These are phyloP conservation scores for Electrona antarctica DNA, from an alignment of 2,113 vertebrate species.

Conservation along the genomic window DNA sequence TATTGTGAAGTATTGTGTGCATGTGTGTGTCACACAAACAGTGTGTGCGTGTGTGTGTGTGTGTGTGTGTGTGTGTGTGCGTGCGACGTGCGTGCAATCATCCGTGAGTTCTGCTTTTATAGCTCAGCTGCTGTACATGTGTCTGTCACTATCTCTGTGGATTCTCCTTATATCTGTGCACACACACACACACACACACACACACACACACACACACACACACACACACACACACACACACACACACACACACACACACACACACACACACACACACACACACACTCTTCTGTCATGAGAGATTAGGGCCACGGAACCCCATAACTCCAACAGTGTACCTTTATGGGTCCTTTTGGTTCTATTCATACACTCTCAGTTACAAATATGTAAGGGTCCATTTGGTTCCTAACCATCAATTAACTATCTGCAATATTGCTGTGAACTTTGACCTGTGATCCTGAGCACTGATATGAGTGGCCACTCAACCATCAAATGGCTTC, in stretches of 20 bases:
- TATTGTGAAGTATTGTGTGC: no score
- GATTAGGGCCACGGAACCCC: no score
- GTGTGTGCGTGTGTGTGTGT: background rate
- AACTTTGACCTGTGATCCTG: slow-evolving; percentile 49
- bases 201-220: slow-evolving; percentile 2
- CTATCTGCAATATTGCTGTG: slow-evolving; percentile 49
- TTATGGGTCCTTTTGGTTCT: no score
- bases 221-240: slow-evolving; percentile 8
- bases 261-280: no score
- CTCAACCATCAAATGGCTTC: slow-evolving; percentile 29
- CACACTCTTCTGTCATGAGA: no score
- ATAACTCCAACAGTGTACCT: no score
- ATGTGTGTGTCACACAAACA: background rate
- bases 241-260: background rate
- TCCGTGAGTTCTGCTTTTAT: slow-evolving; percentile 16
- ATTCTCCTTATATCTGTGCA: background rate
- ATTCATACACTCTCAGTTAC: no score
- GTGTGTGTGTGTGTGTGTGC: slow-evolving; percentile 5
- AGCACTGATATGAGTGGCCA: slow-evolving; percentile 17
- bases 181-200: background rate
- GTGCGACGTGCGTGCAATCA: background rate
- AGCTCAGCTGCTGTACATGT: slow-evolving; percentile 58
- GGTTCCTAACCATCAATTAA: no score
- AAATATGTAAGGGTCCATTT: no score
- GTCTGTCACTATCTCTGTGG: slow-evolving; percentile 60